A percentile compares a stretch with the other conserved stretches of the same genome.
phyloP scores from a whole-genome alignment of 2,113 vertebrate species.

The Sapajus apella region DNA sequence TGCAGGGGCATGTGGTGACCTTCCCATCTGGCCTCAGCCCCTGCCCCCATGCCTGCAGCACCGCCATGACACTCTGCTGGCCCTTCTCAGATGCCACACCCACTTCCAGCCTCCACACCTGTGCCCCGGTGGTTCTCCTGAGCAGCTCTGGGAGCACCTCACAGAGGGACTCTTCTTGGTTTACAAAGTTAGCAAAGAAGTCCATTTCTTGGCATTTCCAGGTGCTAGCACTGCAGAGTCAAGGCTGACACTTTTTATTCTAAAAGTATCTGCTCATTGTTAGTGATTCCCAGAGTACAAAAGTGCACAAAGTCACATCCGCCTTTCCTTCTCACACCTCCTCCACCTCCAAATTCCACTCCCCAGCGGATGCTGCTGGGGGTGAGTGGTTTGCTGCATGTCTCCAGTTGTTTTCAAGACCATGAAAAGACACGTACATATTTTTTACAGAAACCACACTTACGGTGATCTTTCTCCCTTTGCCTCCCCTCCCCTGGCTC shows the following conservation, averaged over 20 bases:
- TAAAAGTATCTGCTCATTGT: neutral
- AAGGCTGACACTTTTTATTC: neutral
- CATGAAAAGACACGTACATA: neutral
- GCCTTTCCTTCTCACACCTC: too few relatives aligned
- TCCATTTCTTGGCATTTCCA: neutral
- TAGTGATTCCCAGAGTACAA: neutral
- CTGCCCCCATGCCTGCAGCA: fast-evolving
- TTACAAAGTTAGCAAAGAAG: neutral
- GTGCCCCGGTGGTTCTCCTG: fast-evolving
- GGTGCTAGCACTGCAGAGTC: neutral
- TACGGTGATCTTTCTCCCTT: neutral
- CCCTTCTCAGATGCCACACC: neutral
- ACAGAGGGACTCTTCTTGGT: neutral
- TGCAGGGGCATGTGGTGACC: neutral
- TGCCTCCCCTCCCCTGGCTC: too few relatives aligned
- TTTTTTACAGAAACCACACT: neutral
- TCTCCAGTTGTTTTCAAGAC: neutral
- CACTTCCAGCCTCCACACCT: neutral
- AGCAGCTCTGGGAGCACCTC: neutral
- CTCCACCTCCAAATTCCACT: neutral
- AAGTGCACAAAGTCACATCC: fast-evolving
- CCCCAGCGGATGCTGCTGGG: neutral
- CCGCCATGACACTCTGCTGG: neutral
- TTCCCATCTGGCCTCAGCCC: neutral
- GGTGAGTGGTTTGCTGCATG: fast-evolving